phyloP scores from a whole-genome alignment of 2,113 vertebrate species.

The Datnioides undecimradiatus region DNA sequence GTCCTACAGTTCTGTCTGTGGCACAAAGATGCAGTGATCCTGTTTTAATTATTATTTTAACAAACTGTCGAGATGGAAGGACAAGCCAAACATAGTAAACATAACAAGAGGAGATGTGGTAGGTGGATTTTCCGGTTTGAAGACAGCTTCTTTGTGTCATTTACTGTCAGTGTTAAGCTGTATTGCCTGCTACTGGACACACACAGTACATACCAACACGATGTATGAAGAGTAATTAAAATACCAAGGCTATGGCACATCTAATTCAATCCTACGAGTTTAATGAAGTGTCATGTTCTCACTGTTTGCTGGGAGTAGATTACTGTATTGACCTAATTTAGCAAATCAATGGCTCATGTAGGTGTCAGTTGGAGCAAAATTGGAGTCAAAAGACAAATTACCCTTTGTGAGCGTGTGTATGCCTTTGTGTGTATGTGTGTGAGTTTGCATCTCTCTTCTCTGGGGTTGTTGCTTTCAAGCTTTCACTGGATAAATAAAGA shows the following conservation, averaged over 20 bases:
- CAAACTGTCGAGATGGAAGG: background rate
- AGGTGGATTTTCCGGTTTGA: constrained; percentile 40
- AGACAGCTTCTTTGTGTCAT: background rate
- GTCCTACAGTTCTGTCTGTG: background rate
- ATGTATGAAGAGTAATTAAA: background rate
- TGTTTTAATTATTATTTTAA: background rate
- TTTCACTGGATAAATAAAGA: background rate
- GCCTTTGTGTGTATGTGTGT: too few species aligned
- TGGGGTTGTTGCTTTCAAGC: background rate
- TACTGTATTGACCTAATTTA: too few species aligned
- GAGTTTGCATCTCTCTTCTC: background rate
- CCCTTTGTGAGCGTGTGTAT: too few species aligned
- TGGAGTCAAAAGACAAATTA: too few species aligned
- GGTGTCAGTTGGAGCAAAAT: background rate
- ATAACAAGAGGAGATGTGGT: accelerated
- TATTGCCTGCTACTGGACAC: too few species aligned
- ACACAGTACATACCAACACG: background rate
- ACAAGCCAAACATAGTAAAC: background rate
- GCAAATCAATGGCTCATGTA: background rate
- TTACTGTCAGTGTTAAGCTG: background rate
- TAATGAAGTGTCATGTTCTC: too few species aligned
- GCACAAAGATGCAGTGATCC: background rate
- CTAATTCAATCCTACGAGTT: too few species aligned
- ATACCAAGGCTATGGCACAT: background rate
- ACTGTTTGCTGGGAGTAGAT: too few species aligned